Evolutionary conservation across 2,797 vertebrate species (phyloP).

Genomic region (Xyrichtys novacula): DNA sequence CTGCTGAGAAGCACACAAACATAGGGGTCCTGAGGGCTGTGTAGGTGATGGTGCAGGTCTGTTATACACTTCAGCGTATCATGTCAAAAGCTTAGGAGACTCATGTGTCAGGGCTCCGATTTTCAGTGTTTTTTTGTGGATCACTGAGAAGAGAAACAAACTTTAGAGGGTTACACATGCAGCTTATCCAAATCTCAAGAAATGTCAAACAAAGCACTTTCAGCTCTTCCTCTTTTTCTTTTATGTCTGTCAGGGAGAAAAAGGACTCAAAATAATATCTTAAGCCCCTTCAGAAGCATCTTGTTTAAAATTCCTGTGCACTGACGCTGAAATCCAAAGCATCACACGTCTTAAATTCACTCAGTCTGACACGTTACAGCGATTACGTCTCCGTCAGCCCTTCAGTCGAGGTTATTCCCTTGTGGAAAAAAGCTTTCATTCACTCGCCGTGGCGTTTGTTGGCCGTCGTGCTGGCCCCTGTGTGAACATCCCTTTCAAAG

Average conservation of each 20-base stretch:
- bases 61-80: conserved; percentile 14
- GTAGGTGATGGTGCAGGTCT: conserved; percentile 61
- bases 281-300: conserved; percentile 29
- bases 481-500: conserved; percentile 72
- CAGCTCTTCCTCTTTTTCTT: background rate
- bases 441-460: conserved; percentile 57
- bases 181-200: background rate
- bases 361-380: conserved; percentile 42
- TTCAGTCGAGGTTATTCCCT: conserved; percentile 59
- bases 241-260: conserved; percentile 1
- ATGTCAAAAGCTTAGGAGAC: conserved; percentile 32
- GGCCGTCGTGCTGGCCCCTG: conserved; percentile 38
- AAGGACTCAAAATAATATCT: conserved; percentile 20
- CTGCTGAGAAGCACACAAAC: conserved; percentile 72
- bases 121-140: background rate
- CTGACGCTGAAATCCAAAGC: conserved; percentile 26
- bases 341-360: conserved; percentile 55
- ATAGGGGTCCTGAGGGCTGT: conserved; percentile 67
- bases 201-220: conserved; percentile 3
- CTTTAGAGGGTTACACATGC: conserved; percentile 4
- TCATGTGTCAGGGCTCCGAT: conserved; percentile 4
- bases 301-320: conserved; percentile 45
- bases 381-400: conserved; percentile 62
- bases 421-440: conserved; percentile 58
- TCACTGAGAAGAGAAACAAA: conserved; percentile 15